Conservation (phyloP, 2,113 vertebrate genomes). For the Mobula hypostoma region DNA sequence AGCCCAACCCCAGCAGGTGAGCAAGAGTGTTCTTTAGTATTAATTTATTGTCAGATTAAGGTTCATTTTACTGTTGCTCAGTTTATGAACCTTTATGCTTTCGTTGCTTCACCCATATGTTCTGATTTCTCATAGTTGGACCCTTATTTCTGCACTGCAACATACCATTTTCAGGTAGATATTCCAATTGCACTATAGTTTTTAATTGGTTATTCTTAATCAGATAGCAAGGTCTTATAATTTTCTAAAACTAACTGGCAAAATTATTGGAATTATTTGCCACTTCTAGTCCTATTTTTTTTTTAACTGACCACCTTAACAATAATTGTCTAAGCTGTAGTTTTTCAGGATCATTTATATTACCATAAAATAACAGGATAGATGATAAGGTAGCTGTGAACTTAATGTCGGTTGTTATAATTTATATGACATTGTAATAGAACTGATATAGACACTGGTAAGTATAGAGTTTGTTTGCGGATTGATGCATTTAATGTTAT, state of each 20-base stretch:
- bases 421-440: constrained; percentile 3
- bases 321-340: no score
- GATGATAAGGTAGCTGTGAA: not conserved
- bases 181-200: not conserved
- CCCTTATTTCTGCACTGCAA: constrained; percentile 49
- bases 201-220: not conserved
- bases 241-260: not conserved
- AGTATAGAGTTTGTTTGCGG: not conserved
- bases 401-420: not conserved
- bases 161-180: constrained; percentile 54
- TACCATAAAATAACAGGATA: not conserved
- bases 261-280: no score
- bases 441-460: not conserved
- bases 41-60: not conserved
- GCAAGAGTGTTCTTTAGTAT: constrained; percentile 31
- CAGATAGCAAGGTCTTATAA: constrained; percentile 6
- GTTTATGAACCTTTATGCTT: constrained; percentile 45
- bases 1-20: constrained; percentile 63
- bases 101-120: constrained; percentile 47
- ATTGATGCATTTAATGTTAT: not conserved
- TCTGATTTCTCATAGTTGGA: constrained; percentile 51
- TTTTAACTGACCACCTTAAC: not conserved
- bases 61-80: constrained; percentile 19
- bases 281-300: not conserved
- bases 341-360: not conserved